These are phyloP conservation scores for Apis dorsata DNA, from an alignment of 1,140 invertebrate genomes.

Conservation along the genomic window DNA sequence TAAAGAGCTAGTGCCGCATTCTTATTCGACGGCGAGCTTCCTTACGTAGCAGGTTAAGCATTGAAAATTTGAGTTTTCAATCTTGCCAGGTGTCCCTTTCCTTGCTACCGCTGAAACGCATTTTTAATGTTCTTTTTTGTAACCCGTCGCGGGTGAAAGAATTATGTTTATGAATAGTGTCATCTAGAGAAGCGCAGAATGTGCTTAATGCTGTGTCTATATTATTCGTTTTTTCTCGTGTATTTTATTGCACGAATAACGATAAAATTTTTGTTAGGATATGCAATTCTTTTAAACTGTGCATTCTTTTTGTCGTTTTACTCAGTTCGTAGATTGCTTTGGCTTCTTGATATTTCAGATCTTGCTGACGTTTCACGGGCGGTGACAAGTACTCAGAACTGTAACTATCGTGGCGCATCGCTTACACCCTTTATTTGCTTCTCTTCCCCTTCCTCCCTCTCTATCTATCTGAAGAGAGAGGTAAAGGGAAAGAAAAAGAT, in stretches of 20 bases:
- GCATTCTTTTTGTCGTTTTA: no score
- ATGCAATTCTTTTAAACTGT: not conserved
- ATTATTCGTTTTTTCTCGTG: constrained; percentile 8
- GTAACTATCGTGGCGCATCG: constrained; percentile 61
- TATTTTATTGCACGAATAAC: not conserved
- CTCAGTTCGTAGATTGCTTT: not conserved
- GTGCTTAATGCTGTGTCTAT: constrained; percentile 1
- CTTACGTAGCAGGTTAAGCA: constrained; percentile 56
- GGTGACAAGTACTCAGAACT: constrained; percentile 65
- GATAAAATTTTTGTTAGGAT: constrained; percentile 2
- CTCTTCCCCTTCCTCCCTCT: constrained; percentile 12
- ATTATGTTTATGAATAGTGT: constrained; percentile 23
- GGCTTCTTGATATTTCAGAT: constrained; percentile 46
- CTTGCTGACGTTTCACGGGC: constrained; percentile 67
- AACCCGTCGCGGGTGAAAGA: not conserved
- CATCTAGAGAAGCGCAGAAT: not conserved
- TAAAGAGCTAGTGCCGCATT: constrained; percentile 57
- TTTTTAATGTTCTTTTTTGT: constrained; percentile 1
- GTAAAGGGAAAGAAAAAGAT: not conserved
- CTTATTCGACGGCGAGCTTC: constrained; percentile 54
- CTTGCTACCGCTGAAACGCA: constrained; percentile 21
- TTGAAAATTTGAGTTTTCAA: constrained; percentile 40
- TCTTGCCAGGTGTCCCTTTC: constrained; percentile 51
- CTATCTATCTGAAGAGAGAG: not conserved
- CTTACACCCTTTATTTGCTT: constrained; percentile 55